Evolutionary conservation across 1,140 invertebrate genomes (phyloP).

Genomic region (Druon quercuslanigerum): DNA sequence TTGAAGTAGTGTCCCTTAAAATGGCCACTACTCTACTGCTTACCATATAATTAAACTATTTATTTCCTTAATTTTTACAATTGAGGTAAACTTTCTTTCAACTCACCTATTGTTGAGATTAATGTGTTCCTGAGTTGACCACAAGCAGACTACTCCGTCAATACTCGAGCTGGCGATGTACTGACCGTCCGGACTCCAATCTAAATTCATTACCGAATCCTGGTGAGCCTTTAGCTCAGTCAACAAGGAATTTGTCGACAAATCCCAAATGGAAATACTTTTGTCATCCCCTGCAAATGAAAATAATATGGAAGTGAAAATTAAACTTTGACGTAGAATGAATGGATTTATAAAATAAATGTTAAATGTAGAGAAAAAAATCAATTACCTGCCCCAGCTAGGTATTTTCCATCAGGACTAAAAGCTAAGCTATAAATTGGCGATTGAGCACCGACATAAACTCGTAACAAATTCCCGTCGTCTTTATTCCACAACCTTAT

Average conservation of each 20-base stretch:
- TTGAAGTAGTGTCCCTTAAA: too few species aligned
- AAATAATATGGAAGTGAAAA: neutral
- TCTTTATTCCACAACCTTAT: slow-evolving; percentile 85
- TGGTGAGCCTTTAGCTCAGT: slow-evolving; percentile 80
- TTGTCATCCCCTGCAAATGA: slow-evolving; percentile 79
- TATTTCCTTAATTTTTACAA: slow-evolving; percentile 24
- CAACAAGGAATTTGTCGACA: slow-evolving; percentile 78
- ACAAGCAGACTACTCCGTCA: slow-evolving; percentile 79
- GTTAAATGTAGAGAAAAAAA: slow-evolving; percentile 28
- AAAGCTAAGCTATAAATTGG: slow-evolving; percentile 80
- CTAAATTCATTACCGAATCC: slow-evolving; percentile 78
- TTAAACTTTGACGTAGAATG: slow-evolving; percentile 16
- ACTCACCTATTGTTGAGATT: slow-evolving; percentile 71
- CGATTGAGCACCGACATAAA: slow-evolving; percentile 79
- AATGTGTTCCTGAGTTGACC: slow-evolving; percentile 75
- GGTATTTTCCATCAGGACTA: slow-evolving; percentile 82
- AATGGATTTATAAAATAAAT: slow-evolving; percentile 27
- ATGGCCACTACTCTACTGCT: too few species aligned
- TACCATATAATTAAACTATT: neutral
- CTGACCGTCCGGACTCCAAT: slow-evolving; percentile 79
- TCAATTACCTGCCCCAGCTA: slow-evolving; percentile 80
- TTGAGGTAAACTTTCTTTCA: neutral
- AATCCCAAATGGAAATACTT: slow-evolving; percentile 82
- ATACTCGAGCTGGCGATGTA: slow-evolving; percentile 79
- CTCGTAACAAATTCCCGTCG: slow-evolving; percentile 78